A percentile compares a stretch with the other conserved stretches of the same genome.
These are phyloP conservation scores for Sigmodon hispidus DNA, from an alignment of 2,113 vertebrate species.

Conservation along the genomic window DNA sequence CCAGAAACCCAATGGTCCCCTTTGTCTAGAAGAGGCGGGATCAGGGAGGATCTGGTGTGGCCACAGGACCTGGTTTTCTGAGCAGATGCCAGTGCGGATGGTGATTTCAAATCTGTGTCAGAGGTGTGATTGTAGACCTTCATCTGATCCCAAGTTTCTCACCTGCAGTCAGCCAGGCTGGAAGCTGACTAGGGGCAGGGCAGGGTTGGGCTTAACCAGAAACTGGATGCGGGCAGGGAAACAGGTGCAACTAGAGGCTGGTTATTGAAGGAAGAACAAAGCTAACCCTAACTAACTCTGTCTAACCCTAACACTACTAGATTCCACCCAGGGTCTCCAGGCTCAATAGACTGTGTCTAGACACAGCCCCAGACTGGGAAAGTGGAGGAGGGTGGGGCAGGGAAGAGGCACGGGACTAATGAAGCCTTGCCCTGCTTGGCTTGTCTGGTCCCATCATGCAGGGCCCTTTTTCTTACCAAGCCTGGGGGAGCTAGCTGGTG, in stretches of 20 bases:
- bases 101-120: neutral
- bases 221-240: neutral
- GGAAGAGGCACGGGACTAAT: neutral
- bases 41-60: neutral
- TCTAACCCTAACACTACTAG: neutral
- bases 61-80: neutral
- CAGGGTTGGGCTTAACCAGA: neutral
- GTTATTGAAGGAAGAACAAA: neutral
- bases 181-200: neutral
- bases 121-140: neutral
- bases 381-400: accelerated
- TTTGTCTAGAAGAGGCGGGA: neutral
- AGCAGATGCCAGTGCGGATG: neutral
- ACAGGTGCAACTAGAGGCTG: neutral
- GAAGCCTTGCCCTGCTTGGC: neutral
- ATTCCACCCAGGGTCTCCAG: neutral
- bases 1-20: neutral
- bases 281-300: neutral
- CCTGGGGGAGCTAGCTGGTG: neutral
- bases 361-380: neutral
- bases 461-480: neutral
- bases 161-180: neutral
- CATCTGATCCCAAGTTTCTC: neutral
- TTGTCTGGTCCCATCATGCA: neutral
- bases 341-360: neutral